Evolutionary conservation across 2,888 invertebrate genomes (phyloP), one percentile per base, ranked within the genome.

Genomic region (Cyaniris semiargus): DNA sequence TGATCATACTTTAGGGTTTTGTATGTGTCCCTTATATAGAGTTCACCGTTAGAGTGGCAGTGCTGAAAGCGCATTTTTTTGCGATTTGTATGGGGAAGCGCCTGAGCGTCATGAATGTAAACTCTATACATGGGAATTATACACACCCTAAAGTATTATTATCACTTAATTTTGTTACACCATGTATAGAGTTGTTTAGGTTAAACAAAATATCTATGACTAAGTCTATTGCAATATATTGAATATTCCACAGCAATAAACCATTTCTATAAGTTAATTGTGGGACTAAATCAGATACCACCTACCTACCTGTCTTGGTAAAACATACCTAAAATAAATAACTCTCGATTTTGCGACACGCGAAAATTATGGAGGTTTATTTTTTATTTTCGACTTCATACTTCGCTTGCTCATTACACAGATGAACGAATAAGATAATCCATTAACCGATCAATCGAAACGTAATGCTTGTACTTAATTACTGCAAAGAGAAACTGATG

Each of bases 371-470:
- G 53, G 4, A 53, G 18, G 18, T 53, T n/a, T n/a, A n/a, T n/a
- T n/a, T n/a, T n/a, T n/a, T n/a, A n/a, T n/a, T 53, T 53, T 18
- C 53, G 6, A 53, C 5, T 53, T 44, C 44, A 44, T 44, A 10
- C 44, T 44, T 3, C 44, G 44, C 10, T 44, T 44, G 3, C 44
- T 3, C 0, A 44, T 13, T 3, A 44, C 44, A 44, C 13, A 44
- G 44, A 44, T 13, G 44, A 44, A 44, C 44, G 3, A 44, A 44
- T 44, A 3, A 44, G 10, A 44, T 10, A 10, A 44, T n/a, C n/a
- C n/a, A 74, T 74, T 74, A 74, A 18, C 23, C 27, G 53, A 74
- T 74, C 48, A 74, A 74, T 48, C 74, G 74, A 74, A 48, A 10
- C 48, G 74, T 74, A 27, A 74, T 53, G 74, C 48, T 23, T 53